Evolutionary conservation across 2,113 vertebrate species (phyloP).

Genomic region (Sceloporus tristichus): DNA sequence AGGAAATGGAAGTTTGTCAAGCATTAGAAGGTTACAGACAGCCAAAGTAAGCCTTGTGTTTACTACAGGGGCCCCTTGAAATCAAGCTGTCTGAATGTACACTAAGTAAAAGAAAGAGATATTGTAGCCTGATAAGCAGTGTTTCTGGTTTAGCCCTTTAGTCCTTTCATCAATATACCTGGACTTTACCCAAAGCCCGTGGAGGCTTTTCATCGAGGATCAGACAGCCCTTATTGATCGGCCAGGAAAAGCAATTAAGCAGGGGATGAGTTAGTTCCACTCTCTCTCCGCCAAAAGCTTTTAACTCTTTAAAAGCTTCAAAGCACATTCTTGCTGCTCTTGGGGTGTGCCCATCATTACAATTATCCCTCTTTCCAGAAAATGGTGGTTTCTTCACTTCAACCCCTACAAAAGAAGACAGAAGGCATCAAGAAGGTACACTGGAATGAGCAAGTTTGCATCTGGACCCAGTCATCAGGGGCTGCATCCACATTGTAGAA

Average conservation of each 20-base stretch:
- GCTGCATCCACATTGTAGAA: too few species aligned
- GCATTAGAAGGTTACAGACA: neutral
- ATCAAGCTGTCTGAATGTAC: conserved; percentile 29
- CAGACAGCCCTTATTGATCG: conserved; percentile 19
- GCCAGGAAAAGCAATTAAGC: conserved; percentile 35
- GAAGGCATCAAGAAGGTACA: neutral
- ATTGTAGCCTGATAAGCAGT: conserved; percentile 9
- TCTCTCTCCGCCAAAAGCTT: neutral
- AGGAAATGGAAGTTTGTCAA: conserved; percentile 23
- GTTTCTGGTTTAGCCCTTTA: neutral
- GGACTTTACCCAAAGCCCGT: conserved; percentile 14
- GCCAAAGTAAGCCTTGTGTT: conserved; percentile 1
- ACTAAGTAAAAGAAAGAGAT: conserved; percentile 23
- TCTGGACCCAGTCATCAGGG: too few species aligned
- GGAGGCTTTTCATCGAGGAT: conserved; percentile 26
- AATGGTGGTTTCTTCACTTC: too few species aligned
- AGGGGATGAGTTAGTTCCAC: conserved; percentile 12
- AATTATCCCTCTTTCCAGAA: neutral
- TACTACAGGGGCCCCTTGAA: neutral
- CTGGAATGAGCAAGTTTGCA: neutral
- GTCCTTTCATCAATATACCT: conserved; percentile 20
- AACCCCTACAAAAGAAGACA: neutral
- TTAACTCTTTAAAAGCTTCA: neutral
- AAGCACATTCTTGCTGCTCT: neutral
- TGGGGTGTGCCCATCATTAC: neutral